A percentile compares a stretch with the other conserved stretches of the same genome.
These are phyloP conservation scores for Trachemys scripta DNA, from an alignment of 2,113 vertebrate genomes.

Conservation along the genomic window DNA sequence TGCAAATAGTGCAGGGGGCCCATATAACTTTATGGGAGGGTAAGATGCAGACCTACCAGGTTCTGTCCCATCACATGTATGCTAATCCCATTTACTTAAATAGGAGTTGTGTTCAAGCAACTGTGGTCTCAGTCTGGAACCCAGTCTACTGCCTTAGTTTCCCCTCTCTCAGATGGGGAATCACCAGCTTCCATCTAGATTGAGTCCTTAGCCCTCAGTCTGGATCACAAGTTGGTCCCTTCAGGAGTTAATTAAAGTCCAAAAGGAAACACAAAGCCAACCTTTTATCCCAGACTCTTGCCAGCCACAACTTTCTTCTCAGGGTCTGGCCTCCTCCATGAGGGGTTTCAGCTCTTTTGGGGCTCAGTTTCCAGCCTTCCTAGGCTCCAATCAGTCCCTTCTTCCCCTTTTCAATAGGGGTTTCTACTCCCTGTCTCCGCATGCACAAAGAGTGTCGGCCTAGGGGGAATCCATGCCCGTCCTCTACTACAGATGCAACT, in stretches of 20 bases:
- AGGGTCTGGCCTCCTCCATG: not conserved
- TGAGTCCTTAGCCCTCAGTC: not conserved
- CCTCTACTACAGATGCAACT: not conserved
- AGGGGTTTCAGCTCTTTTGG: not conserved
- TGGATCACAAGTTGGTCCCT: not conserved
- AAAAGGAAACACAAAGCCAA: not conserved
- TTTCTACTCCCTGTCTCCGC: not conserved
- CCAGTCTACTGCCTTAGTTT: constrained; percentile 12
- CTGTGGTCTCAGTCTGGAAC: constrained; percentile 27
- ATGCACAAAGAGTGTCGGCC: not conserved
- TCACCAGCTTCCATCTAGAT: not conserved
- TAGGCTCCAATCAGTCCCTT: not conserved
- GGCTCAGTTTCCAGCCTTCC: not conserved
- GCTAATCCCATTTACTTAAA: not conserved
- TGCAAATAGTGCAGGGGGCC: not conserved
- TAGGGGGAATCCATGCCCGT: no score
- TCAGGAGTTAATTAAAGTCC: not conserved
- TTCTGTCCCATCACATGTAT: not conserved
- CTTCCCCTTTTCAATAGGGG: not conserved
- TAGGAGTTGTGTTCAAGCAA: not conserved
- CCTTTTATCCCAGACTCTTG: not conserved
- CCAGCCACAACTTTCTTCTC: not conserved
- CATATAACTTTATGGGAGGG: constrained; percentile 30
- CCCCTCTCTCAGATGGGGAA: not conserved
- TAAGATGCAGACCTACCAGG: constrained; percentile 28